These are phyloP conservation scores for Diaprepes abbreviatus DNA, from an alignment of 2,888 invertebrate species.

Conservation along the genomic window DNA sequence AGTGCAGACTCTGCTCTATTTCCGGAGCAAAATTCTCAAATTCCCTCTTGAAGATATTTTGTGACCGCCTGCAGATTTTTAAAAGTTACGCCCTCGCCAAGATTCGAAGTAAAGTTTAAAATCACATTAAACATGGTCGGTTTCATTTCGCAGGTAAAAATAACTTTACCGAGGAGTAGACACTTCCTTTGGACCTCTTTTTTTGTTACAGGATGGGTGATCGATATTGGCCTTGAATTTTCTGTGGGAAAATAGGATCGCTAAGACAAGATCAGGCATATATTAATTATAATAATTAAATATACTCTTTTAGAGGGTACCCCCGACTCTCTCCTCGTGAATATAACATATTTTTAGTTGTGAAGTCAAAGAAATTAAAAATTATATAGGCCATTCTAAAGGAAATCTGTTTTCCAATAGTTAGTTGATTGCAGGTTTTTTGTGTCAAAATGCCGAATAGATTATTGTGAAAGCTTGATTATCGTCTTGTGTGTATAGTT, in stretches of 20 bases:
- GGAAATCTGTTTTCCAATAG: too few species aligned
- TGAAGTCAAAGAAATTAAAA: too few species aligned
- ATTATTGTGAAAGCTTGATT: too few species aligned
- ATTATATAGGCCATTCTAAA: too few species aligned
- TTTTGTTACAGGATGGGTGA: constrained; percentile 22
- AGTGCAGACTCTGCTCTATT: constrained; percentile 15
- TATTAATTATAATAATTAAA: too few species aligned
- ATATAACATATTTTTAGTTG: too few species aligned
- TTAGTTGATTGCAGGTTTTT: too few species aligned
- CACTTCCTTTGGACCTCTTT: constrained; percentile 38
- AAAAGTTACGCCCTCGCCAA: constrained; percentile 29
- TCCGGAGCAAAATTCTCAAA: constrained; percentile 22
- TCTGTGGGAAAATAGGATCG: constrained; percentile 18
- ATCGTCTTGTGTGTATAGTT: too few species aligned
- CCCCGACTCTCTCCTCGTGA: too few species aligned
- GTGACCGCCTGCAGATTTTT: constrained; percentile 23
- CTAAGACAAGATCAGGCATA: too few species aligned
- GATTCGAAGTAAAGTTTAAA: constrained; percentile 26
- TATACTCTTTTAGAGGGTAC: too few species aligned
- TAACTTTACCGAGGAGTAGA: constrained; percentile 33
- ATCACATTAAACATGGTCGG: constrained; percentile 33
- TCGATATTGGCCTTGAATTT: constrained; percentile 33
- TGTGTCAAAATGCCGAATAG: too few species aligned
- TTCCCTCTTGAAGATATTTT: constrained; percentile 3
- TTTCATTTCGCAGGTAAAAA: constrained; percentile 46